Conservation (phyloP, 2,888 invertebrate species). For the Pogonocherus hispidulus region DNA sequence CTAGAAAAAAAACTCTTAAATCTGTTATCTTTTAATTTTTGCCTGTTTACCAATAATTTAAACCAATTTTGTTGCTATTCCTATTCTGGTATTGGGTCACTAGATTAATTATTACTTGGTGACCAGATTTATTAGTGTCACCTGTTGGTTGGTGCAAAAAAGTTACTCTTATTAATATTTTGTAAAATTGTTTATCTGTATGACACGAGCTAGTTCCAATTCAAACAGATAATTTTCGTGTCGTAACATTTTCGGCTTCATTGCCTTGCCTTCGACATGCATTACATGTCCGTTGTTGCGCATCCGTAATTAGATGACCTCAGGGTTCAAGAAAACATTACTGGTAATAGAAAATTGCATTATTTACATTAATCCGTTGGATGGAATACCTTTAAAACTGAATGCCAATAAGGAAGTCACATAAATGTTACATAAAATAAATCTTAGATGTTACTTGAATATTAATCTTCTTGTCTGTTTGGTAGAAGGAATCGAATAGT, state of each 20-base stretch:
- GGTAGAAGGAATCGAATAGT: too few species aligned
- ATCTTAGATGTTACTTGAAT: constrained; percentile 15
- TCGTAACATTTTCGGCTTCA: constrained; percentile 37
- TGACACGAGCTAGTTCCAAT: constrained; percentile 34
- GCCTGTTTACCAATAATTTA: too few species aligned
- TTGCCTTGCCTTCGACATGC: too few species aligned
- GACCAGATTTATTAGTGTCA: too few species aligned
- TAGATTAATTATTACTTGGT: too few species aligned
- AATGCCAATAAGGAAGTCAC: constrained; percentile 39
- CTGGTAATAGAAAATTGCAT: constrained; percentile 30
- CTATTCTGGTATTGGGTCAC: too few species aligned
- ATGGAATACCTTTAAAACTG: constrained; percentile 22
- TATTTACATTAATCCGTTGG: constrained; percentile 29
- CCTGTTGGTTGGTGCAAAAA: too few species aligned
- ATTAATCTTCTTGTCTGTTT: constrained; percentile 9
- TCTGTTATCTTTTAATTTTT: too few species aligned
- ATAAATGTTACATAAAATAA: constrained; percentile 36
- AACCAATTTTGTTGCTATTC: too few species aligned
- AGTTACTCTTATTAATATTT: too few species aligned
- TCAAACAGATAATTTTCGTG: constrained; percentile 16
- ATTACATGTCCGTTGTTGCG: constrained; percentile 8
- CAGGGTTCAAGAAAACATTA: constrained; percentile 27
- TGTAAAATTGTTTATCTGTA: too few species aligned
- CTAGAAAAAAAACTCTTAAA: too few species aligned
- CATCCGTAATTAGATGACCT: constrained; percentile 20